A percentile compares a stretch with the other conserved stretches of the same genome.
These are phyloP conservation scores for Cordilura impudica DNA, from an alignment of 2,888 invertebrate genomes.

Conservation along the genomic window DNA sequence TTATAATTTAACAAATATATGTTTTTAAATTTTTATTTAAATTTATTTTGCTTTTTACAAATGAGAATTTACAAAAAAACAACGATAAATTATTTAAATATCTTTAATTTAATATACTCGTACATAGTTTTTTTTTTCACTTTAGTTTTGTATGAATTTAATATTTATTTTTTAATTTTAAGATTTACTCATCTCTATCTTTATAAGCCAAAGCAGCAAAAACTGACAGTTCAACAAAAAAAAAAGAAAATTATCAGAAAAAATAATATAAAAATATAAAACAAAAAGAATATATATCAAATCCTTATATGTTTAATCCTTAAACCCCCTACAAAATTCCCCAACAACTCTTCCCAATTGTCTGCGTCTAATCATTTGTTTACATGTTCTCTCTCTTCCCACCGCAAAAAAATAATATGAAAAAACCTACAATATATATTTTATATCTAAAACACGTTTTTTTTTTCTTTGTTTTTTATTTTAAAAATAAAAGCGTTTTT, in stretches of 20 bases:
- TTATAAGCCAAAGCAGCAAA: constrained; percentile 22
- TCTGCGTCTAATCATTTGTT: constrained; percentile 90
- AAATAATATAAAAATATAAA: constrained; percentile 64
- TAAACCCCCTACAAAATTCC: constrained; percentile 71
- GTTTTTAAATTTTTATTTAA: constrained; percentile 44
- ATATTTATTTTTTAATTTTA: constrained; percentile 61
- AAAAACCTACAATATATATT: constrained; percentile 44
- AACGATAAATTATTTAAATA: background rate
- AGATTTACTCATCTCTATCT: constrained; percentile 20
- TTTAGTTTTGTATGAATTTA: too few relatives aligned
- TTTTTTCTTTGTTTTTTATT: background rate
- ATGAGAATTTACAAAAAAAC: constrained; percentile 45
- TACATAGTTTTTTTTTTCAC: too few relatives aligned
- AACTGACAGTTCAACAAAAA: constrained; percentile 38
- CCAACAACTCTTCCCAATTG: constrained; percentile 82
- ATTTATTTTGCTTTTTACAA: constrained; percentile 57
- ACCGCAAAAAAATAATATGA: constrained; percentile 45
- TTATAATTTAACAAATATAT: constrained; percentile 50
- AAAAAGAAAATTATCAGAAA: constrained; percentile 52
- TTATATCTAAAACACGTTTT: constrained; percentile 47
- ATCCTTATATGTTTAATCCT: constrained; percentile 61
- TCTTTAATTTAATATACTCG: constrained; percentile 17
- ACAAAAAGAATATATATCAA: constrained; percentile 54
- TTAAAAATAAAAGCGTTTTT: constrained; percentile 26
- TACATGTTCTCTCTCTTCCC: constrained; percentile 66